phyloP scores from a whole-genome alignment of 1,140 invertebrate genomes.

The Ditylenchus dipsaci region DNA sequence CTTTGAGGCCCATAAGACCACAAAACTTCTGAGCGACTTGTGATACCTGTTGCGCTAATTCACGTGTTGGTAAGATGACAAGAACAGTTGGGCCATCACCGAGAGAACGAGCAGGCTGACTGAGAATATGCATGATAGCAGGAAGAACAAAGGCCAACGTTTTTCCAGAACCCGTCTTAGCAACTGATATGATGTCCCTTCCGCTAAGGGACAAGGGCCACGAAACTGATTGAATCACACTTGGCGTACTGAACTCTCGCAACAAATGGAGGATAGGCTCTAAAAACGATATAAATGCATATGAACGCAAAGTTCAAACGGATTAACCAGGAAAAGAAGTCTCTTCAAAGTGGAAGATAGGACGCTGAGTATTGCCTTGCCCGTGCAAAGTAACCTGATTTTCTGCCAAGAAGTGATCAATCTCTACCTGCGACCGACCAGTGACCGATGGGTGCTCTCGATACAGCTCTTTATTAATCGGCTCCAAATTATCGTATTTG shows the following conservation, averaged over 20 bases:
- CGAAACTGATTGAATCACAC: constrained; percentile 59
- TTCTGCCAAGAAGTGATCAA: constrained; percentile 28
- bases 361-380: constrained; percentile 42
- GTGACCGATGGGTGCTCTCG: constrained; percentile 43
- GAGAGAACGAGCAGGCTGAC: constrained; percentile 55
- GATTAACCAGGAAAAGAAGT: constrained; percentile 38
- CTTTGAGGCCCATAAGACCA: no score
- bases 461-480: constrained; percentile 52
- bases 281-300: not conserved
- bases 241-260: constrained; percentile 42
- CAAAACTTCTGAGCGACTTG: constrained; percentile 67
- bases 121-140: constrained; percentile 85
- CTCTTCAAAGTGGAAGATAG: constrained; percentile 53
- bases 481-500: constrained; percentile 18
- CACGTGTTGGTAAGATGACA: constrained; percentile 84
- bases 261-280: constrained; percentile 32
- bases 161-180: constrained; percentile 67
- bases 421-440: constrained; percentile 41
- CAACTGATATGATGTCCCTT: constrained; percentile 66
- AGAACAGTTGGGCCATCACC: constrained; percentile 63
- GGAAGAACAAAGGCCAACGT: constrained; percentile 65
- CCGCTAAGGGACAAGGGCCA: constrained; percentile 63
- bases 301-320: not conserved
- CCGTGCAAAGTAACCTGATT: constrained; percentile 51
- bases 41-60: constrained; percentile 87